These are phyloP conservation scores for Muschampia plurimacula DNA, from an alignment of 2,888 invertebrate genomes.

Conservation along the genomic window DNA sequence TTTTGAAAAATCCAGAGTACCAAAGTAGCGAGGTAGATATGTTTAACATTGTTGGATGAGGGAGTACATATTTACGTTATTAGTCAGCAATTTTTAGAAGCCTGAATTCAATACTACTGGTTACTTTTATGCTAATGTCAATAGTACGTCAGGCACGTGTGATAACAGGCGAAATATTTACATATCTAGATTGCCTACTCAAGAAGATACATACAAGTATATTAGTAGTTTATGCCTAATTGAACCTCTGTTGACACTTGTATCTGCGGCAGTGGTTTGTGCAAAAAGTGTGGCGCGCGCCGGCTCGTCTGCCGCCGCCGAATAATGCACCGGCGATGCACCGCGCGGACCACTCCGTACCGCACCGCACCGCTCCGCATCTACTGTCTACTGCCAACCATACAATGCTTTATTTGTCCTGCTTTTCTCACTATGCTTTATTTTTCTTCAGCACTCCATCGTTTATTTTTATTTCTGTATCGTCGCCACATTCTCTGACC, in stretches of 20 bases:
- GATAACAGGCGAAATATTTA: no score
- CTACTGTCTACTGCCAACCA: background rate
- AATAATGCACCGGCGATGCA: constrained; percentile 29
- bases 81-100: no score
- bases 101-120: no score
- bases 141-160: no score
- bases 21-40: no score
- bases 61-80: no score
- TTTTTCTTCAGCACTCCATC: constrained; percentile 6
- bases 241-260: background rate
- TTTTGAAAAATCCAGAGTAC: no score
- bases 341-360: no score
- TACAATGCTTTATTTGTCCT: constrained; percentile 19
- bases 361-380: constrained; percentile 36
- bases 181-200: no score
- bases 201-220: no score
- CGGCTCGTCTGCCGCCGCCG: constrained; percentile 31
- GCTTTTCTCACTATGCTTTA: constrained; percentile 20
- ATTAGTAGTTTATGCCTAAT: background rate
- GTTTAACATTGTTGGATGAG: no score
- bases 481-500: constrained; percentile 35
- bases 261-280: background rate
- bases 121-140: no score
- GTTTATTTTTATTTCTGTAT: constrained; percentile 22
- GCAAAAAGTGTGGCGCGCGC: constrained; percentile 33